Evolutionary conservation across 2,113 vertebrate species (phyloP).

Genomic region (Rhodinocichla rosea): DNA sequence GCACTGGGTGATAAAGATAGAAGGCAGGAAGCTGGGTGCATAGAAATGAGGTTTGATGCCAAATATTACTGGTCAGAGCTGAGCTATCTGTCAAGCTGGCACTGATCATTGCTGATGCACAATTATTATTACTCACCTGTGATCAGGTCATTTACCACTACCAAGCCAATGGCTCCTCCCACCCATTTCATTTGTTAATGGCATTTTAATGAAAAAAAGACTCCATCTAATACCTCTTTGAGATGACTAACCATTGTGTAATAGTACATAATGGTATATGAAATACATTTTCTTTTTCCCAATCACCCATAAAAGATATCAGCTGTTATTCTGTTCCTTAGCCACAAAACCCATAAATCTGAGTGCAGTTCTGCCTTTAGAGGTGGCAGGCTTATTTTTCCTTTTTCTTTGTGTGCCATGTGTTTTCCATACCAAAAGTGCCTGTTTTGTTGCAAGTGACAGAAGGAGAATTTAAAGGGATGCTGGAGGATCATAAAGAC

Average conservation of each 20-base stretch:
- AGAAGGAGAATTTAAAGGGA: slow-evolving; percentile 54
- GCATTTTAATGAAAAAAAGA: slow-evolving; percentile 41
- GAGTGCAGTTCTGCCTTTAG: neutral
- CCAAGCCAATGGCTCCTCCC: slow-evolving; percentile 21
- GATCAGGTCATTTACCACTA: slow-evolving; percentile 38
- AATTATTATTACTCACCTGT: slow-evolving; percentile 49
- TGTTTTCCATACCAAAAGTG: slow-evolving; percentile 54
- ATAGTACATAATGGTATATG: neutral
- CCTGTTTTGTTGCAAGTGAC: slow-evolving; percentile 53
- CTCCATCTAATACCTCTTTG: slow-evolving; percentile 6
- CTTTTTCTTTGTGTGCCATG: slow-evolving; percentile 32
- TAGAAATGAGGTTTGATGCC: slow-evolving; percentile 55
- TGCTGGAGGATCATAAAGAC: slow-evolving; percentile 44
- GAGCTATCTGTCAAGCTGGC: slow-evolving; percentile 49
- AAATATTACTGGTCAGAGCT: slow-evolving; percentile 19
- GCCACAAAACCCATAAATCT: slow-evolving; percentile 26
- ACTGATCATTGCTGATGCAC: neutral
- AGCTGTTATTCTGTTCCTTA: slow-evolving; percentile 3
- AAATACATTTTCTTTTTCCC: slow-evolving; percentile 23
- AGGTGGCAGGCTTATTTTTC: slow-evolving; percentile 39
- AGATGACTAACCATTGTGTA: neutral
- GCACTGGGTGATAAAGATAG: slow-evolving; percentile 52
- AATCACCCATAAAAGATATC: slow-evolving; percentile 7
- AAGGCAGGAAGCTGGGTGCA: slow-evolving; percentile 34
- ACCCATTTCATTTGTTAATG: slow-evolving; percentile 27